Base-by-base conservation (phyloP, 2,797 vertebrate species). In the Poecilia wingei region DNA sequence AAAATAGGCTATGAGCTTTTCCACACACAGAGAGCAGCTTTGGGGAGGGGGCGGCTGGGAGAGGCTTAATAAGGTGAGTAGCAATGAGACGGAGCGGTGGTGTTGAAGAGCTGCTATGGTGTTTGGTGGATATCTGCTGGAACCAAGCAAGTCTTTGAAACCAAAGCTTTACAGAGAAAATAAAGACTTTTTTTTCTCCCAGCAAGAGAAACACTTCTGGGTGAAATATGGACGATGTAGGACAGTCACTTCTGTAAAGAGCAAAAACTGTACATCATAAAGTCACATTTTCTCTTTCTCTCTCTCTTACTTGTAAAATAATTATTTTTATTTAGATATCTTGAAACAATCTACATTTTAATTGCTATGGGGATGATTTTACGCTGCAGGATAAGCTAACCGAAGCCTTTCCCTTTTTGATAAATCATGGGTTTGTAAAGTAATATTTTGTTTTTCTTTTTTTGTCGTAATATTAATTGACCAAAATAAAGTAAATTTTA, bases 1-100 rank as follows among this genome's bases (percentile, higher is more conserved):
- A 98, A 97, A 96, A 96, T 96, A 94, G 96, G 96, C 95, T 95
- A 94, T 95, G 69, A 86, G 81, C 84, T 96, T 97, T 96, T 91
- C 95, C 95, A 96, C 92, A 91, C 94, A 88, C 95, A 95, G 95
- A 96, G 96, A 96, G 95, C 93, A 96, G 95, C 93, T 84, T 92
- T 93, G 28, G 41, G 76, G 75, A 77, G 71, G 70, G 64, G 66
- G 66, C 75, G 74, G 46, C 71, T 84, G 79, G 80, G 81, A 72
- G 77, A 25, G 59, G 16, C 82, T 75, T 51, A 72, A 76, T 73
- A 73, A 79, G 77, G 79, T 77, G 76, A 81, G 39, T 49, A 80
- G 70, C 75, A 80, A 83, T 46, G 75, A 61, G 57, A 74, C 41
- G 61, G 16, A 69, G 39, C 73, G 55, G 55, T 79, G 75, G 79